Percentiles rank a stretch among this genome's conserved stretches.
Evolutionary conservation across 2,113 vertebrate species (phyloP).

Genomic region (Muntiacus reevesi): DNA sequence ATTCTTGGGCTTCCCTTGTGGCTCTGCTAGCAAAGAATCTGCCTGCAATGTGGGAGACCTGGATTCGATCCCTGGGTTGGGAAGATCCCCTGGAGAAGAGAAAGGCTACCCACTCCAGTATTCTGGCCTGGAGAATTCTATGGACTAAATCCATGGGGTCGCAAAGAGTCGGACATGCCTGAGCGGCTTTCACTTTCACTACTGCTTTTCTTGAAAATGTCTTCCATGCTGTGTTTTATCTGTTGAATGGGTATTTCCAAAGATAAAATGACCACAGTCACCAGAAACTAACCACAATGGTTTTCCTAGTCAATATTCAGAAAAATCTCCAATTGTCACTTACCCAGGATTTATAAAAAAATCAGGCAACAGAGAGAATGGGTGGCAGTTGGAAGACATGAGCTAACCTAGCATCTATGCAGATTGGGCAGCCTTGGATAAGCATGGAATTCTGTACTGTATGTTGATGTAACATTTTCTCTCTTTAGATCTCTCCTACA

Average conservation of each 20-base stretch:
- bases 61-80: neutral
- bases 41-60: neutral
- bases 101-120: neutral
- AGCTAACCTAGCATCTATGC: neutral
- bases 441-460: fast-evolving
- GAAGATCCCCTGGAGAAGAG: neutral
- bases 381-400: neutral
- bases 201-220: neutral
- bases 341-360: neutral
- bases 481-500: neutral
- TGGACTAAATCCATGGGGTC: neutral
- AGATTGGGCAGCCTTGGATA: neutral
- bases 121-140: neutral
- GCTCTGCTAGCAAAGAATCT: neutral
- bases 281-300: neutral
- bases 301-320: neutral
- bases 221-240: neutral
- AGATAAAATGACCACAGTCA: neutral
- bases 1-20: neutral
- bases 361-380: neutral
- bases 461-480: neutral
- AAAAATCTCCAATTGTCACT: neutral
- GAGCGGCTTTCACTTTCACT: neutral
- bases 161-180: neutral
- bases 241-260: neutral